Conservation (phyloP, 2,113 vertebrate genomes). For the Willisornis vidua region DNA sequence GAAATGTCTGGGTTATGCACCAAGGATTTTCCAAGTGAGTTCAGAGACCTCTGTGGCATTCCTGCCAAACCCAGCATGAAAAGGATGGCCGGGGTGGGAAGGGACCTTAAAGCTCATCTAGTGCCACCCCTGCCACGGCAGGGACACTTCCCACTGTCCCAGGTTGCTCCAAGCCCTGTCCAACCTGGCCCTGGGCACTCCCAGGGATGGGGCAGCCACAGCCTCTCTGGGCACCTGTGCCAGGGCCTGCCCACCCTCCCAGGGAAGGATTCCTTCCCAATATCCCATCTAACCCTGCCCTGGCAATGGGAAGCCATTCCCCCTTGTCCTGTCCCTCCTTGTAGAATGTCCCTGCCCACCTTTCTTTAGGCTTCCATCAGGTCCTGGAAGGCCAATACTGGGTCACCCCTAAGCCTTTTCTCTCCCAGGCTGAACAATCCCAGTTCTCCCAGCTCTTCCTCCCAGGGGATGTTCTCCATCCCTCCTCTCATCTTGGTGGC, state of each 20-base stretch:
- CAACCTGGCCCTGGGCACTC: not conserved
- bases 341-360: not conserved
- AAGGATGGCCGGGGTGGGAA: not conserved
- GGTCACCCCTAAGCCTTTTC: not conserved
- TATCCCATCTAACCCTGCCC: not conserved
- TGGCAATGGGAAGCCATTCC: not conserved
- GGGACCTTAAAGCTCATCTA: not conserved
- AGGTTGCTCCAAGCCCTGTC: fast-evolving
- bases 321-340: not conserved
- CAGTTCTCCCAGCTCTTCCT: not conserved
- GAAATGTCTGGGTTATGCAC: not conserved
- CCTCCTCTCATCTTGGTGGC: too few species aligned
- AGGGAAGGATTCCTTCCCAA: not conserved
- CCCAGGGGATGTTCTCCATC: not conserved
- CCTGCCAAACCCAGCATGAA: fast-evolving
- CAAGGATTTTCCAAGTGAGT: not conserved
- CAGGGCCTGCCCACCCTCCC: not conserved
- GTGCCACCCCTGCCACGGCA: not conserved
- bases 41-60: not conserved
- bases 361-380: not conserved
- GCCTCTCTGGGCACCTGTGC: not conserved
- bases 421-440: not conserved
- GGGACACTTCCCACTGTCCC: fast-evolving
- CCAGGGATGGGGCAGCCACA: not conserved
- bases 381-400: not conserved